A percentile compares a stretch with the other conserved stretches of the same genome.
These are phyloP conservation scores for Dicentrarchus labrax DNA, from an alignment of 2,113 vertebrate genomes.

Conservation along the genomic window DNA sequence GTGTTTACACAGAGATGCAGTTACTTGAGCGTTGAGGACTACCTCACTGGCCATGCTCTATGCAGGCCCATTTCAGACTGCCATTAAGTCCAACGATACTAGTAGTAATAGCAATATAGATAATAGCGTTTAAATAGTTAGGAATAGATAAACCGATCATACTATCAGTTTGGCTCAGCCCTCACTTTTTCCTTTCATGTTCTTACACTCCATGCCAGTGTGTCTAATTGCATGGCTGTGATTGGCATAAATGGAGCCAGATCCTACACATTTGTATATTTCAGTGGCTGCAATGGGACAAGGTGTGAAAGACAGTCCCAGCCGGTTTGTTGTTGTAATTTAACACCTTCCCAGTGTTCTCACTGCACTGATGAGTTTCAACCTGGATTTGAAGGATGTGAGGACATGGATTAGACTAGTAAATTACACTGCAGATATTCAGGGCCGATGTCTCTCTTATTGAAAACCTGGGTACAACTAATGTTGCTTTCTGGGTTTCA, in stretches of 20 bases:
- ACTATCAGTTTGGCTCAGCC: not conserved
- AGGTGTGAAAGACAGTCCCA: constrained; percentile 70
- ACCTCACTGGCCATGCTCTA: too few relatives aligned
- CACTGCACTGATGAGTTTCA: constrained; percentile 53
- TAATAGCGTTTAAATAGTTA: not conserved
- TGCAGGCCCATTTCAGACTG: too few relatives aligned
- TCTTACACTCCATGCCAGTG: constrained; percentile 28
- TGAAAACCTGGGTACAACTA: constrained; percentile 25
- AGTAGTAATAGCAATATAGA: not conserved
- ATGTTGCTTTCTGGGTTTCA: not conserved
- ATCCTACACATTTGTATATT: constrained; percentile 64
- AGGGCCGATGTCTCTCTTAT: constrained; percentile 23
- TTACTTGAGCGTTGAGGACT: too few relatives aligned
- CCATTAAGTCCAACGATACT: not conserved
- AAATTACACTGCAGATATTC: constrained; percentile 44
- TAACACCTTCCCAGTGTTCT: constrained; percentile 70
- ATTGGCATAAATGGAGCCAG: constrained; percentile 58
- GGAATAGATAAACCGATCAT: not conserved
- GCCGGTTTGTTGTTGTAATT: constrained; percentile 66
- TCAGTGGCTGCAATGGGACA: constrained; percentile 62
- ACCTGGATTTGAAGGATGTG: constrained; percentile 46
- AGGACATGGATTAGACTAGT: constrained; percentile 30
- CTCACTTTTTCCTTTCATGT: constrained; percentile 22
- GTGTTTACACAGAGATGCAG: too few relatives aligned
- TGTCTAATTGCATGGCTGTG: constrained; percentile 49